Evolutionary conservation across 2,113 vertebrate genomes (phyloP).

Genomic region (Varanus komodoensis): DNA sequence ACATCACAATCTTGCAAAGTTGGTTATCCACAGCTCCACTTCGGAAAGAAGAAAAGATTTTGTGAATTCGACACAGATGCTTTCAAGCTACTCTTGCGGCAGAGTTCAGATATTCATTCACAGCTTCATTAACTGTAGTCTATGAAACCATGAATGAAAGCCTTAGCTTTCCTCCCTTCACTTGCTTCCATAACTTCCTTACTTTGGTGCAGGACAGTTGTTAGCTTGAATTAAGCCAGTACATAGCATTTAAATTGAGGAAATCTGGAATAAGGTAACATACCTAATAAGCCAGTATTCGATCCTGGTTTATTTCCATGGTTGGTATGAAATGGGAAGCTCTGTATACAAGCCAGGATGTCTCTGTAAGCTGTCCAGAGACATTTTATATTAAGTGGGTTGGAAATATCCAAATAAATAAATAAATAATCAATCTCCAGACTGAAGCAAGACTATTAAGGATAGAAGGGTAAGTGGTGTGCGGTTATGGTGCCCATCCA

Average conservation of each 20-base stretch:
- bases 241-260: too few species aligned
- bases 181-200: background rate
- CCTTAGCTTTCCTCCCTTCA: background rate
- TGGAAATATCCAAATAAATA: too few species aligned
- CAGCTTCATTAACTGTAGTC: background rate
- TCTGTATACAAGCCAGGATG: background rate
- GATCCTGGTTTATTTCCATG: background rate
- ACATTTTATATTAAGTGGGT: too few species aligned
- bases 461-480: background rate
- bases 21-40: background rate
- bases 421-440: background rate
- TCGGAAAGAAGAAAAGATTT: too few species aligned
- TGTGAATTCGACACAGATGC: background rate
- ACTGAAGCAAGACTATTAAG: background rate
- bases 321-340: background rate
- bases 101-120: background rate
- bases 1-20: background rate
- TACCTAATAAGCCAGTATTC: background rate
- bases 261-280: background rate
- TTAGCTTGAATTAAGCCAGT: background rate
- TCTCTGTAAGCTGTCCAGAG: too few species aligned
- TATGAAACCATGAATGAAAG: background rate
- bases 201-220: background rate
- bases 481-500: background rate
- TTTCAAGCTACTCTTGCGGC: background rate